A percentile compares a stretch with the other conserved stretches of the same genome.
These are phyloP conservation scores for Drosophila yakuba DNA, from an alignment of 1,140 invertebrate species.

Conservation along the genomic window DNA sequence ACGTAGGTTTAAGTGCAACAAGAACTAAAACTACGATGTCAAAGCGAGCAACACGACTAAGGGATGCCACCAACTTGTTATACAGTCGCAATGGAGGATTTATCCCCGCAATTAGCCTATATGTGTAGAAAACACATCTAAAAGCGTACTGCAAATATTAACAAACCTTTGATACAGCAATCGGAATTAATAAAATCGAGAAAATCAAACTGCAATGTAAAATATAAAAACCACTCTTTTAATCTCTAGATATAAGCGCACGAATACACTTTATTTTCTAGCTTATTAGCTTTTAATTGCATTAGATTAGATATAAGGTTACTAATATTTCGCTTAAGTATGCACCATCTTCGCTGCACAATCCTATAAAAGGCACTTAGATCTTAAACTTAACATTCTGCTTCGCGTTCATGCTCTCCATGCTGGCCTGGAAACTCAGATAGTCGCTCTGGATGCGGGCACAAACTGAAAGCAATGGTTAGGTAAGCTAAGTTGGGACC, in stretches of 20 bases:
- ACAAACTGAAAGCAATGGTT: slow-evolving; percentile 60
- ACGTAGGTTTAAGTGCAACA: slow-evolving; percentile 46
- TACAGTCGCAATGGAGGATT: slow-evolving; percentile 59
- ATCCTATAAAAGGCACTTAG: slow-evolving; percentile 46
- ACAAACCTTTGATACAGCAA: slow-evolving; percentile 72
- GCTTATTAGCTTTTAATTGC: slow-evolving; percentile 23
- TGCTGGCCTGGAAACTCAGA: slow-evolving; percentile 64
- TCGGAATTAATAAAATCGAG: slow-evolving; percentile 53
- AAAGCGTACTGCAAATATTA: slow-evolving; percentile 51
- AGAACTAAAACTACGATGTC: slow-evolving; percentile 40
- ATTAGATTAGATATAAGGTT: slow-evolving; percentile 2
- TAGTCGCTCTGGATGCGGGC: slow-evolving; percentile 73
- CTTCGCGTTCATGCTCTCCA: slow-evolving; percentile 73
- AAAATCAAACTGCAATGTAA: slow-evolving; percentile 67
- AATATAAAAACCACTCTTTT: slow-evolving; percentile 6
- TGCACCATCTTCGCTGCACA: slow-evolving; percentile 7
- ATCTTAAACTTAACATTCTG: slow-evolving; percentile 81
- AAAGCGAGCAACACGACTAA: slow-evolving; percentile 24
- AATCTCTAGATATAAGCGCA: background rate
- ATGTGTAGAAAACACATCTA: slow-evolving; percentile 72
- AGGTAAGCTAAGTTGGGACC: slow-evolving; percentile 3
- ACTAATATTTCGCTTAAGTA: slow-evolving; percentile 10
- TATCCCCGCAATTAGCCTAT: slow-evolving; percentile 63
- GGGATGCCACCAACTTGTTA: slow-evolving; percentile 44
- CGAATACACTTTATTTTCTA: background rate